Evolutionary conservation across 2,797 vertebrate genomes (phyloP).

Genomic region (Paguma larvata): DNA sequence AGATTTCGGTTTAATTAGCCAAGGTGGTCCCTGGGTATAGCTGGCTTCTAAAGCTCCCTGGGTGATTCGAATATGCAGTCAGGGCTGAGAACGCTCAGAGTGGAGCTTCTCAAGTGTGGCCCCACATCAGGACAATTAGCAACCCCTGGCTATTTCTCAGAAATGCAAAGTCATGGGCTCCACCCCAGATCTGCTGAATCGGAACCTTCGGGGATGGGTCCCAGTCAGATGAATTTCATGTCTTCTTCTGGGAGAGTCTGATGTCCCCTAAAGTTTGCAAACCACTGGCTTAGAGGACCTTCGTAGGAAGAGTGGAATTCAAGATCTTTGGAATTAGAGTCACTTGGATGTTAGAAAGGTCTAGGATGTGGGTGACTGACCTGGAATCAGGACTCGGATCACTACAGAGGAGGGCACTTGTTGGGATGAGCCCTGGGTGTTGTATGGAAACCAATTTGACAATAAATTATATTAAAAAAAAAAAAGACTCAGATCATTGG

Average conservation of each 20-base stretch:
- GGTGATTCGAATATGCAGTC: neutral
- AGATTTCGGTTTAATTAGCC: neutral
- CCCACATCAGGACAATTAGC: fast-evolving
- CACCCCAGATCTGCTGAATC: neutral
- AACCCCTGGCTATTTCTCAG: neutral
- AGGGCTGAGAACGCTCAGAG: neutral
- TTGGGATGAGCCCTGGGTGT: too few relatives aligned
- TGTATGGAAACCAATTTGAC: too few relatives aligned
- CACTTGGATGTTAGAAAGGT: neutral
- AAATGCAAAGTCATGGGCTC: neutral
- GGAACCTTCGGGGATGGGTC: neutral
- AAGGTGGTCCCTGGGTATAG: neutral
- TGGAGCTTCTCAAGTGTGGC: neutral
- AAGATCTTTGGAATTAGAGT: neutral
- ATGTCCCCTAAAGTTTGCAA: neutral
- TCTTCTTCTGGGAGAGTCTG: neutral
- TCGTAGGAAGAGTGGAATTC: neutral
- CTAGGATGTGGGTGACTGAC: neutral
- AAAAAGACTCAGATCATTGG: neutral
- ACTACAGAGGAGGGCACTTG: too few relatives aligned
- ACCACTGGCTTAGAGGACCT: neutral
- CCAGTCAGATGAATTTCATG: neutral
- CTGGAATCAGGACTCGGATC: neutral
- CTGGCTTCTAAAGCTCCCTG: neutral
- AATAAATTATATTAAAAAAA: too few relatives aligned